Evolutionary conservation across 2,888 invertebrate genomes (phyloP), one percentile per base, ranked within the genome.

Genomic region (Polydrusus pterygomalis): DNA sequence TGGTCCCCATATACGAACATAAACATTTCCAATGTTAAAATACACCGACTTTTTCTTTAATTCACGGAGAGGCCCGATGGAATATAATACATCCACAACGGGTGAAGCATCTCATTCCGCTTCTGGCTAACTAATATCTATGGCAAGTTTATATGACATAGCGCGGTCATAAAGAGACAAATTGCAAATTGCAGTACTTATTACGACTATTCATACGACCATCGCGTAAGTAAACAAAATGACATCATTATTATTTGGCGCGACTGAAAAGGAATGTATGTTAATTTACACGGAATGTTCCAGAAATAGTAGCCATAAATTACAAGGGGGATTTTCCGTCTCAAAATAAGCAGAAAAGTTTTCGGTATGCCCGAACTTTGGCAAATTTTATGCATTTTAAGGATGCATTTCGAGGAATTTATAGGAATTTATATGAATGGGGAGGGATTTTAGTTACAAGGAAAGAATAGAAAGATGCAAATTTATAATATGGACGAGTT

Each of bases 311-410:
- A 38, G 1, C 25, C 40, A 58, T 69, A 69, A 69, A 69, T 69
- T 58, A 47, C 43, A 30, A 30, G 38, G 43, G 25, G 20, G 43
- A 45, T 69, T 58, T 38, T 58, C 49, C 15, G 63, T 58, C 47
- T 30, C 20, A 67, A 62, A 63, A 64, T 63, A 74, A 63, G 63
- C 34, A 54, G 74, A 64, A 69, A 74, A 74, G 25, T 74, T 69
- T 69, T 63, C 34, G 20, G 54, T 72, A 65, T 72, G 65, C 65
- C 34, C 47, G 15, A 69, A 56, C 62, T 71, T 71, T 40, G 15
- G 54, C 20, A 40, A 20, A 63, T 68, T 68, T 56, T 58, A 68
- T 69, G 60, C 62, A 49, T 74, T 68, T 64, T 43, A 51, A 69
- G 47, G 63, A 69, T 74, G 69, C 74, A 54, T 56, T 69, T 69